Evolutionary conservation across 2,113 vertebrate species (phyloP).

Genomic region (zebrafish (Danio rerio)): GRCz12tu NC_133182.1:16835001-16835500

Average conservation of each 20-base stretch:
- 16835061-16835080: not conserved
- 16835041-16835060: not conserved
- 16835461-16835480: no score
- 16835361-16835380: no score
- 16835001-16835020: not conserved
- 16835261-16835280: conserved; percentile 8
- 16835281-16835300: conserved; percentile 34
- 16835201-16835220: conserved; percentile 66
- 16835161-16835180: conserved; percentile 71
- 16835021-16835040: conserved; percentile 10
- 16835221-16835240: conserved; percentile 65
- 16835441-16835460: no score
- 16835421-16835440: no score
- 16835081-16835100: conserved; percentile 34
- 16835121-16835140: conserved; percentile 64
- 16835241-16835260: conserved; percentile 3
- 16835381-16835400: no score
- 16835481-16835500: no score
- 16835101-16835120: conserved; percentile 57
- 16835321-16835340: no score
- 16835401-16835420: no score
- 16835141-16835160: conserved; percentile 74
- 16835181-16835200: conserved; percentile 77
- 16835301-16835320: no score
- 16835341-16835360: no score